A percentile compares a stretch with the other conserved stretches of the same genome.
Conservation (phyloP, 92 coral and sea anemone genomes). For the Nematostella vectensis region DNA sequence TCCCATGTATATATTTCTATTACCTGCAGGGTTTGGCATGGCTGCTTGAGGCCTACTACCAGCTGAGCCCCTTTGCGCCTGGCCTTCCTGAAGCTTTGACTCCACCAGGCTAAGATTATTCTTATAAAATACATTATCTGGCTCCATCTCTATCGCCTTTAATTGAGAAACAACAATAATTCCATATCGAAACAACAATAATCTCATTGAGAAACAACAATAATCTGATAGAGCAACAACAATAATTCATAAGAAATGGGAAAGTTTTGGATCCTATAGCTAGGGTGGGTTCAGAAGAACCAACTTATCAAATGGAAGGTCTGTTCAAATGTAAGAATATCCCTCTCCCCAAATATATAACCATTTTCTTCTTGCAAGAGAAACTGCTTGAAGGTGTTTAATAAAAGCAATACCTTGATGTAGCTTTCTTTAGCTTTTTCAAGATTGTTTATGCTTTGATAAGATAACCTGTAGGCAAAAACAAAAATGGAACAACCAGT, state of each 20-base stretch:
- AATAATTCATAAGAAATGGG: no score
- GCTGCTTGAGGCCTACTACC: slow-evolving; percentile 5
- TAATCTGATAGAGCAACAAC: no score
- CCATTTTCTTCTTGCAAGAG: slow-evolving; percentile 2
- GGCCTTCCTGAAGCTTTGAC: slow-evolving; percentile 44
- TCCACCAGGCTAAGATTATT: slow-evolving; percentile 62
- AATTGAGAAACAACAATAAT: no score
- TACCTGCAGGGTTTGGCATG: slow-evolving; percentile 25
- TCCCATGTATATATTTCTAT: neutral
- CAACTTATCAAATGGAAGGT: no score
- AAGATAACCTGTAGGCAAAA: slow-evolving; percentile 82
- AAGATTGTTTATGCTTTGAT: slow-evolving; percentile 68
- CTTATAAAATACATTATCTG: slow-evolving; percentile 76
- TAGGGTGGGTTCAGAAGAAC: no score
- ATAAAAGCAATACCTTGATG: slow-evolving; percentile 42
- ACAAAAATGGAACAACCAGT: no score
- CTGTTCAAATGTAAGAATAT: no score
- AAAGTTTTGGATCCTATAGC: no score
- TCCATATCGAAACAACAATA: no score
- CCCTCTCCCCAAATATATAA: no score
- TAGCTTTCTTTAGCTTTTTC: slow-evolving; percentile 79
- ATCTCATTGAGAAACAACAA: no score
- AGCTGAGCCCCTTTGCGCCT: slow-evolving; percentile 22
- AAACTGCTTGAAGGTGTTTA: no score
- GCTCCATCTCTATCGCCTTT: slow-evolving; percentile 89